phyloP scores from a whole-genome alignment of 2,797 vertebrate species.

The Chloroceryle inda region DNA sequence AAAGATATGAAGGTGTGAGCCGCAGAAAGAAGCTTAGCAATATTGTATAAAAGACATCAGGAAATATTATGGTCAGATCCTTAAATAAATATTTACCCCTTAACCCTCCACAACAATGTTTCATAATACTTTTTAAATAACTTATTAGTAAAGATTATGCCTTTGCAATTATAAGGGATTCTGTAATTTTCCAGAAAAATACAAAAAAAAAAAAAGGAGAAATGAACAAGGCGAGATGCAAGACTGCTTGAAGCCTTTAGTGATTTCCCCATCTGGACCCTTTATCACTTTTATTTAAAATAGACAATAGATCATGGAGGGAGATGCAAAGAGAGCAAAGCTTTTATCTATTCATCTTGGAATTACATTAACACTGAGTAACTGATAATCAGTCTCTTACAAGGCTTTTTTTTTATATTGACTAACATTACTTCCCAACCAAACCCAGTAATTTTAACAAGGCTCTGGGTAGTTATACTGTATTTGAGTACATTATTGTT shows the following conservation, averaged over 20 bases:
- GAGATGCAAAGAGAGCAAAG: background rate
- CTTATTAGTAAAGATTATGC: background rate
- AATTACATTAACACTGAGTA: background rate
- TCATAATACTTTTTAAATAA: background rate
- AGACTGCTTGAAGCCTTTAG: background rate
- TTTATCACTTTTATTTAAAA: background rate
- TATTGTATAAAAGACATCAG: background rate
- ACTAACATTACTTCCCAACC: background rate
- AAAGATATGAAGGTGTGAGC: background rate
- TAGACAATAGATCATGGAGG: background rate
- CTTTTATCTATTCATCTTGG: background rate
- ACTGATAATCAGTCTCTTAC: background rate
- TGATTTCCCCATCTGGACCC: background rate
- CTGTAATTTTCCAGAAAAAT: background rate
- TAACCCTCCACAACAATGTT: background rate
- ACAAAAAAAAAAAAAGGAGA: background rate
- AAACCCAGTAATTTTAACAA: background rate
- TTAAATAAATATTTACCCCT: background rate
- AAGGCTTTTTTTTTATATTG: background rate
- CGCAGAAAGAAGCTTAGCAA: background rate
- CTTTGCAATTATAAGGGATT: background rate
- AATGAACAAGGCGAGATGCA: background rate
- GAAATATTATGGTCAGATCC: background rate
- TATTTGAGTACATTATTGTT: background rate
- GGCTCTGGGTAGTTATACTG: background rate